Evolutionary conservation across 2,113 vertebrate species (phyloP), one percentile per base, ranked within the genome.

Genomic region (Rhinolophus ferrumequinum): DNA sequence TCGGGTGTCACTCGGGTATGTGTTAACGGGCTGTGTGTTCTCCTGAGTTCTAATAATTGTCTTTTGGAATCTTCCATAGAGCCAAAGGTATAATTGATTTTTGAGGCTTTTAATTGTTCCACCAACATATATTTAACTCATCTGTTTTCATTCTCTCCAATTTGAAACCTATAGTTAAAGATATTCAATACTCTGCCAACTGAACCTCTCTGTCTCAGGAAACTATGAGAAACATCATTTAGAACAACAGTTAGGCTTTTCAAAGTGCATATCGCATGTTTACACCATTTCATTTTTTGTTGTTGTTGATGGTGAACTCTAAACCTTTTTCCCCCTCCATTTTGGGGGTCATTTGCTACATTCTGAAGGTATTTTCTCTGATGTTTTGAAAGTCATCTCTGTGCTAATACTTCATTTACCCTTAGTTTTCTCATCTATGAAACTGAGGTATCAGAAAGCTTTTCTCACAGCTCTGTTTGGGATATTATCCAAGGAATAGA

Each of bases 21-120:
- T 2, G 2, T 75, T 91, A 12, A 8, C 35, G 12, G 4, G 0
- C 3, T 86, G 16, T n/a, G 14, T 5, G 1, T 3, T 58, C 19
- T 58, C 33, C 8, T 21, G 3, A 5, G 9, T 73, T 19, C 38
- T 90, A 58, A 22, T 58, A 35, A 70, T 26, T 60, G 4, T 30
- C 44, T 66, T 52, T 38, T 64, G 18, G 24, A 44, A 84, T 58
- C 8, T 21, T 50, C 13, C 52, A 50, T 26, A 35, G 3, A 89
- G 6, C 0, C 11, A 97, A 56, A 47, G 1, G 2, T 7, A 67
- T 52, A 52, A 35, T 41, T 77, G 6, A 64, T 14, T 33, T 83
- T 77, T 69, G 50, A 85, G 8, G 15, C 1, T 19, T 41, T 88
- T 92, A 35, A 11, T 67, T 82, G 12, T 83, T n/a, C 22, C 2